Percentiles rank a stretch among this genome's conserved stretches.
phyloP scores from a whole-genome alignment of 1,140 invertebrate species.

The Rhagoletis zephyria region DNA sequence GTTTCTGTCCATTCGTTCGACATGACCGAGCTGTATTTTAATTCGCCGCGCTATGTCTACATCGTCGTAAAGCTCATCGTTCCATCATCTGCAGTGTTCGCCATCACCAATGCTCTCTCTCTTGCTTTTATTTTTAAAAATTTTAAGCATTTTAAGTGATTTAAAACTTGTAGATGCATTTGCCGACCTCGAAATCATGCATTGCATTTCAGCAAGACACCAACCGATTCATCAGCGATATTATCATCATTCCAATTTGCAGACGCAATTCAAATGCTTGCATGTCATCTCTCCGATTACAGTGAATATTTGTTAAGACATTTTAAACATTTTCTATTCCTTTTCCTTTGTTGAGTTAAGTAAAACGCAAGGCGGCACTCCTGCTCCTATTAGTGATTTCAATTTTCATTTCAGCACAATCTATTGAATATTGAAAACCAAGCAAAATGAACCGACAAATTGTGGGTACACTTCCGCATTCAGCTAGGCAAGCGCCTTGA shows the following conservation, averaged over 20 bases:
- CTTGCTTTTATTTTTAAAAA: no score
- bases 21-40: no score
- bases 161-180: background rate
- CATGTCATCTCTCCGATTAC: constrained; percentile 17
- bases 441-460: constrained; percentile 45
- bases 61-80: no score
- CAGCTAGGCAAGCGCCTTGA: background rate
- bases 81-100: no score
- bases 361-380: background rate
- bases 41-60: no score
- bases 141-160: background rate
- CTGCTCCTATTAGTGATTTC: background rate
- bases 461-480: constrained; percentile 19
- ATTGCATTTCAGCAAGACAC: background rate
- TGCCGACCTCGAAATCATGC: background rate
- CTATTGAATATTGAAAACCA: constrained; percentile 12
- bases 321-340: background rate
- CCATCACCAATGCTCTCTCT: no score
- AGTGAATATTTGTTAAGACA: background rate
- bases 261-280: background rate
- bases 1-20: no score
- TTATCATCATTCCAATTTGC: background rate
- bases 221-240: background rate
- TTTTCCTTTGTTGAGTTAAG: background rate
- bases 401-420: background rate